phyloP scores from a whole-genome alignment of 2,888 invertebrate genomes.

The Drosophila flavopinicola region DNA sequence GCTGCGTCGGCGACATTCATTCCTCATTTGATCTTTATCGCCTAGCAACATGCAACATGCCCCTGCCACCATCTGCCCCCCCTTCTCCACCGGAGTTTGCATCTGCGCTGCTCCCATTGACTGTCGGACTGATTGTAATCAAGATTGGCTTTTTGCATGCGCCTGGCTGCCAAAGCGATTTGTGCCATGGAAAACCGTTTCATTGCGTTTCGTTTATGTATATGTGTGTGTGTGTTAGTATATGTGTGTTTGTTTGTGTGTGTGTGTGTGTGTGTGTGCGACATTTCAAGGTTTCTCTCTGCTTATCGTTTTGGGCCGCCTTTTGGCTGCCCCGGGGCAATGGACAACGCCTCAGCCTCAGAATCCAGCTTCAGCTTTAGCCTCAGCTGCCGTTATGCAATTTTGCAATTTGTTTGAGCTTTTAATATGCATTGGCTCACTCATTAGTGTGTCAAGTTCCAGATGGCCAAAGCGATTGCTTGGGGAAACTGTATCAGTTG shows the following conservation, averaged over 20 bases:
- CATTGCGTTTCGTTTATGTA: slow-evolving; percentile 51
- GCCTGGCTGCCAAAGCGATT: slow-evolving; percentile 70
- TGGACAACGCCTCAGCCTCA: slow-evolving; percentile 8
- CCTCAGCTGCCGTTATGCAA: slow-evolving; percentile 32
- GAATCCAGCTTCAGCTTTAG: slow-evolving; percentile 4
- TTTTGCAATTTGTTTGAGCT: slow-evolving; percentile 32
- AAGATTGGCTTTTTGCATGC: slow-evolving; percentile 78
- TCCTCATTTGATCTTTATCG: slow-evolving; percentile 80
- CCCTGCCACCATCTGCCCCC: slow-evolving; percentile 16
- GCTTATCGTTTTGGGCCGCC: slow-evolving; percentile 8
- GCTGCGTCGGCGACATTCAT: slow-evolving; percentile 77
- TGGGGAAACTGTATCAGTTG: slow-evolving; percentile 16
- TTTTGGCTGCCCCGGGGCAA: slow-evolving; percentile 15
- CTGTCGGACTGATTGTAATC: slow-evolving; percentile 74
- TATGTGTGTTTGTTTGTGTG: slow-evolving; percentile 41
- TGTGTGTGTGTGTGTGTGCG: slow-evolving; percentile 44
- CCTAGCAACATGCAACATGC: slow-evolving; percentile 74
- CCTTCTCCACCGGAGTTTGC: slow-evolving; percentile 9
- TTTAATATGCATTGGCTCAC: slow-evolving; percentile 62
- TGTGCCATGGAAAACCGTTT: slow-evolving; percentile 69
- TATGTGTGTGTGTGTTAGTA: slow-evolving; percentile 44
- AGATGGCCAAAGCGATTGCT: slow-evolving; percentile 32
- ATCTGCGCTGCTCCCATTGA: slow-evolving; percentile 47
- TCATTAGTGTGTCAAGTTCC: slow-evolving; percentile 58
- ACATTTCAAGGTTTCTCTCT: slow-evolving; percentile 70